These are phyloP conservation scores for Catamblyrhynchus diadema DNA, from an alignment of 2,797 vertebrate species.

Conservation along the genomic window DNA sequence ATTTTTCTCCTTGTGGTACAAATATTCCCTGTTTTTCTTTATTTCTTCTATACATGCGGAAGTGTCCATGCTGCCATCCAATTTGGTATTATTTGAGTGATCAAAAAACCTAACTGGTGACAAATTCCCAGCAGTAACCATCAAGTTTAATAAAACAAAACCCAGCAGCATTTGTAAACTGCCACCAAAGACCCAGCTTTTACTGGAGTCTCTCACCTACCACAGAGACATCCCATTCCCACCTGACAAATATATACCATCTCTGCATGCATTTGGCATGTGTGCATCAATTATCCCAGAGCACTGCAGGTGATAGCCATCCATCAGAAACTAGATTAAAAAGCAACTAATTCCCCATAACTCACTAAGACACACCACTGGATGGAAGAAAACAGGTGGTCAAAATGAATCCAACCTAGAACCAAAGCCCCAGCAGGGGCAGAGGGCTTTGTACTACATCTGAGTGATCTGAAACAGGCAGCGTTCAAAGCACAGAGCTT, in stretches of 20 bases:
- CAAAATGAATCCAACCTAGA: not conserved
- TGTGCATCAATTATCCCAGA: not conserved
- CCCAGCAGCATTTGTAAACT: not conserved
- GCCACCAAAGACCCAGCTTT: not conserved
- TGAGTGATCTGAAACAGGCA: not conserved
- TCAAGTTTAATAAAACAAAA: not conserved
- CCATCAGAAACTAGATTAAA: constrained; percentile 37
- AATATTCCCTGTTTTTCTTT: not conserved
- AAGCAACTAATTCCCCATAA: constrained; percentile 29
- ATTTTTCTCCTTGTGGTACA: constrained; percentile 5
- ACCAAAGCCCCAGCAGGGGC: not conserved
- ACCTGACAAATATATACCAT: not conserved
- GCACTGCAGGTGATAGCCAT: not conserved
- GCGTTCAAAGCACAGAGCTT: not conserved
- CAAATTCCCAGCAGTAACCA: constrained; percentile 15
- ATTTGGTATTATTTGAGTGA: not conserved
- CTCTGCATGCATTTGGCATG: not conserved
- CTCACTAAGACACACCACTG: not conserved
- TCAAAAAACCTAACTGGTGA: not conserved
- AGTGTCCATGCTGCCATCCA: not conserved
- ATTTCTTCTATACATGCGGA: not conserved
- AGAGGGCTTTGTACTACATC: not conserved
- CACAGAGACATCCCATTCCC: not conserved
- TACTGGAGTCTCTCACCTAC: not conserved
- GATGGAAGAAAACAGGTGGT: not conserved